phyloP scores from a whole-genome alignment of 2,797 vertebrate species.

The Syndactyla subalaris region DNA sequence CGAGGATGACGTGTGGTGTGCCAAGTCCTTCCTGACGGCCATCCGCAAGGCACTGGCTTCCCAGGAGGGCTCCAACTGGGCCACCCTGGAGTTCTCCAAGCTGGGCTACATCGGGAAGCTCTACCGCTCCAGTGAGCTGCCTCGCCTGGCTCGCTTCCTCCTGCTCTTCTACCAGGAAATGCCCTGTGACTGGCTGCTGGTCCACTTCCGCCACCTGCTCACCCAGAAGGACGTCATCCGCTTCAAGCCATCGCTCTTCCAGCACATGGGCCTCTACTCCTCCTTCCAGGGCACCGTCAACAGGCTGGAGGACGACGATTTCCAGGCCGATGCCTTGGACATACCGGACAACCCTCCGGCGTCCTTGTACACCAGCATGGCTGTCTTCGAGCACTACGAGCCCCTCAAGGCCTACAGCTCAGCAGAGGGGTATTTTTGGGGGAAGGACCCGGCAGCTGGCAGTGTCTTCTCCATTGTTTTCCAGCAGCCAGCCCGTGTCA shows the following conservation, averaged over 20 bases:
- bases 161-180: conserved; percentile 90
- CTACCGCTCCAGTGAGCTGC: conserved; percentile 81
- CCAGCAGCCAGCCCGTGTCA: conserved; percentile 57
- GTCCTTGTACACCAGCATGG: conserved; percentile 73
- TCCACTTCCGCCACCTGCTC: conserved; percentile 82
- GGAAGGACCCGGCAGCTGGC: conserved; percentile 69
- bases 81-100: conserved; percentile 87
- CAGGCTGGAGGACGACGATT: conserved; percentile 80
- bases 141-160: conserved; percentile 82
- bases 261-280: conserved; percentile 82
- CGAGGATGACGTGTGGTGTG: conserved; percentile 81
- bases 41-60: conserved; percentile 77
- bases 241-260: conserved; percentile 85
- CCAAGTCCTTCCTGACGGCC: conserved; percentile 79
- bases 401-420: conserved; percentile 80
- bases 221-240: conserved; percentile 80
- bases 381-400: conserved; percentile 58
- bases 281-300: conserved; percentile 80
- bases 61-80: conserved; percentile 76
- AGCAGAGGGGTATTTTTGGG: conserved; percentile 84
- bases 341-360: conserved; percentile 73
- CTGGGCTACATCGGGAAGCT: conserved; percentile 90
- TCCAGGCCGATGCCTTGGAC: conserved; percentile 49
- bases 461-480: conserved; percentile 80
- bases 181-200: conserved; percentile 87